phyloP scores from a whole-genome alignment of 64 coral and sea anemone species.

The Montipora efflorescens region DNA sequence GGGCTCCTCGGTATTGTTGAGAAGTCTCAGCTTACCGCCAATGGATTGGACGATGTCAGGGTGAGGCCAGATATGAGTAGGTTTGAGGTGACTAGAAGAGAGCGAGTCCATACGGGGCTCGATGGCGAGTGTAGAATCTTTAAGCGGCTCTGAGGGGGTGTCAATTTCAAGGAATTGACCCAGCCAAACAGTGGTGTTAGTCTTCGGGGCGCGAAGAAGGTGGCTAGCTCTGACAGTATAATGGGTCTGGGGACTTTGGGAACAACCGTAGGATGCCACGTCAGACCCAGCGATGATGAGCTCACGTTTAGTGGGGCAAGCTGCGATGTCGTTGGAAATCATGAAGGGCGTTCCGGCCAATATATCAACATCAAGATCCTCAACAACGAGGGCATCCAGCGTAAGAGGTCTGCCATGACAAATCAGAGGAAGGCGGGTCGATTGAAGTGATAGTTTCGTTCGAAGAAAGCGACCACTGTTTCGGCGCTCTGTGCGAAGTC shows the following conservation, averaged over 20 bases:
- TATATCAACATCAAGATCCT: too few relatives aligned
- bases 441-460: neutral
- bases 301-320: too few relatives aligned
- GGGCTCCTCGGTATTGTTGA: conserved; percentile 38
- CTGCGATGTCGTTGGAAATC: too few relatives aligned
- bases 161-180: conserved; percentile 62
- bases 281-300: too few relatives aligned
- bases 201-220: conserved; percentile 10
- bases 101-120: conserved; percentile 20
- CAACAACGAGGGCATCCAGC: too few relatives aligned
- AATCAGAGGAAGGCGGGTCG: neutral
- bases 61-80: conserved; percentile 40
- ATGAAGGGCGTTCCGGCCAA: too few relatives aligned
- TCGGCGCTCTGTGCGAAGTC: conserved; percentile 6
- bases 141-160: conserved; percentile 24
- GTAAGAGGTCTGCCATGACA: too few relatives aligned
- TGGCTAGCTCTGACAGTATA: neutral
- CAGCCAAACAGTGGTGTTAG: conserved; percentile 45
- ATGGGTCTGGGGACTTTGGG: too few relatives aligned
- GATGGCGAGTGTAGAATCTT: conserved; percentile 35
- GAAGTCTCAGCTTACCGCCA: conserved; percentile 48
- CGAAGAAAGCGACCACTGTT: neutral
- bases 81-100: conserved; percentile 31
- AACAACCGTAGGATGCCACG: too few relatives aligned
- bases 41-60: conserved; percentile 57